Base-by-base conservation (phyloP, 2,888 invertebrate species). In the Prenolepis imparis region DNA sequence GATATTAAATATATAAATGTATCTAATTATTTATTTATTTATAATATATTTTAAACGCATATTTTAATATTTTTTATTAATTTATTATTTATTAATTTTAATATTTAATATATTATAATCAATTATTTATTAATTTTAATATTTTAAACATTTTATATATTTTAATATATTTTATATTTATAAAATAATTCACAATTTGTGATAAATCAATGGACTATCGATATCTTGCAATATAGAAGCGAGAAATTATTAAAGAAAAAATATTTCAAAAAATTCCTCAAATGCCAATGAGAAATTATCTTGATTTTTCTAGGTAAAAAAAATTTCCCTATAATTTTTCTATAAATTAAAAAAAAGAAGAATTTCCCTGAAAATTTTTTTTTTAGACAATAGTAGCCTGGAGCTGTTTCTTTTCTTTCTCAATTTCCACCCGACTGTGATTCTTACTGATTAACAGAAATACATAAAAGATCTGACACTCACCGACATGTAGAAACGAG, bases 401-500 rank as follows among this genome's bases (percentile, higher is more conserved):
- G 21, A 55, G 8, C 15, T 15, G 24, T 28, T 28, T 61, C 9
- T 32, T 32, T 18, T 15, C 28, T 18, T 8, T 61, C 9, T 32
- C 3, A 1, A 61, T 4, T n/a, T 61, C 18, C 21, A 5, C 5
- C 36, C 6, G 36, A 36, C 5, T 4, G 0, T 15, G 24, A 63
- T n/a, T 21, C 36, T 1, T 64, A 21, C 55, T 1, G n/a, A 36
- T 36, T 36, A 36, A 36, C 5, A 36, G 36, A 36, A 28, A 21
- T 28, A 57, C 44, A 63, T 61, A 67, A 48, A 52, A 52, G 3
- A 28, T 3, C 28, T n/a, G n/a, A n/a, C 52, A 80, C 96, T 96
- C 94, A 97, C 97, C 97, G 95, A 96, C 95, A 95, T 98, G 98
- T 93, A 96, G 96, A 95, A 97, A 98, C 95, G 97, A 97, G 94